Conservation (phyloP, 1,140 invertebrate genomes). For the Aethina tumida region DNA sequence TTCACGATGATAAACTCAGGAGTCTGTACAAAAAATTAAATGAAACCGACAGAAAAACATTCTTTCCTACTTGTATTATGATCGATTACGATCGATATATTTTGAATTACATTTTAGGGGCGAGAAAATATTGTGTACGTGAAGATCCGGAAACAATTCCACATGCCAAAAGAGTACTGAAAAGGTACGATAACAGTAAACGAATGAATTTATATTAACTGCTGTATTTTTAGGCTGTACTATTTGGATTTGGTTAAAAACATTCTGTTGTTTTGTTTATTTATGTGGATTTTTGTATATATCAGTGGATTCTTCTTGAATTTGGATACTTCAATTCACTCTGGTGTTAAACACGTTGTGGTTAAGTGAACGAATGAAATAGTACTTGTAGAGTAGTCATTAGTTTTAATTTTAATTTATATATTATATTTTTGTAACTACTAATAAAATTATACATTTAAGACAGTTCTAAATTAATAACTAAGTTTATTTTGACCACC, state of each 20-base stretch:
- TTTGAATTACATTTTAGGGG: slow-evolving; percentile 59
- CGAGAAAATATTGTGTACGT: slow-evolving; percentile 61
- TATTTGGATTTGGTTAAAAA: slow-evolving; percentile 40
- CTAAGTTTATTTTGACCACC: too few relatives aligned
- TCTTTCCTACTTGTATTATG: slow-evolving; percentile 45
- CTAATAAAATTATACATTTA: too few relatives aligned
- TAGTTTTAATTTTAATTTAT: too few relatives aligned
- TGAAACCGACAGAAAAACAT: slow-evolving; percentile 45
- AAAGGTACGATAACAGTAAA: slow-evolving; percentile 32
- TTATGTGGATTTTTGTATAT: slow-evolving; percentile 15
- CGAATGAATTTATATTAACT: not conserved
- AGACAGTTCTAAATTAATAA: too few relatives aligned
- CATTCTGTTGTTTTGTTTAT: slow-evolving; percentile 14
- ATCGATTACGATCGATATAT: slow-evolving; percentile 62
- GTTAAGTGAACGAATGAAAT: too few relatives aligned
- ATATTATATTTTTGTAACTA: too few relatives aligned
- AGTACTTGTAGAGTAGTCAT: too few relatives aligned
- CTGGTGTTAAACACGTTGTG: not conserved
- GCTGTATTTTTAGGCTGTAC: slow-evolving; percentile 39
- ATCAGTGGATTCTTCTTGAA: not conserved
- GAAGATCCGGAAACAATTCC: slow-evolving; percentile 69
- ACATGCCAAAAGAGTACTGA: slow-evolving; percentile 48
- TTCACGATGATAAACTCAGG: slow-evolving; percentile 60
- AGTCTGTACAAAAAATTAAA: slow-evolving; percentile 50
- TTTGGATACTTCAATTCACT: not conserved